Evolutionary conservation across 1,140 invertebrate genomes (phyloP), one percentile per base, ranked within the genome.

Genomic region (Ptiloglossa arizonensis): DNA sequence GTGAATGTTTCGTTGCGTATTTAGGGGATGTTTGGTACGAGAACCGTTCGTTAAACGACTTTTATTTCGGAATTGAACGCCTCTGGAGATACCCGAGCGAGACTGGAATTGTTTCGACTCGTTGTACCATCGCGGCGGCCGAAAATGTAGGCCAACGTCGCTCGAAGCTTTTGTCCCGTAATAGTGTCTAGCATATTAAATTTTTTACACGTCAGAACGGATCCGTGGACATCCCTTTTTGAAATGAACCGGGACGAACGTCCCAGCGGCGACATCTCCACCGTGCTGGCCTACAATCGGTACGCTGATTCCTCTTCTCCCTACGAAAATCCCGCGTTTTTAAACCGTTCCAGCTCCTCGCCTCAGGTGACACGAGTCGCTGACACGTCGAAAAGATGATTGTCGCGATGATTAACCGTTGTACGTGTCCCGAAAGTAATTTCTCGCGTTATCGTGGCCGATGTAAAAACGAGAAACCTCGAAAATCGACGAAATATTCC

Each of bases 171-270:
- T 57, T 68, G 54, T 81, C 29, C 62, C 29, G 44, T 70, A 82
- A 82, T 56, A 48, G 54, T 46, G 60, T 69, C 82, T 38, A 74
- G 67, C 67, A 52, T 72, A 84, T 86, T 85, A 75, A 67, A 81
- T 85, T 82, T 75, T 82, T 79, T 79, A 46, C 62, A 54, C 52
- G 66, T 83, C 74, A 52, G 46, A 54, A 35, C 71, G 38, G 68
- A 82, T 81, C 74, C 46, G 22, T 24, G 44, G 13, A 17, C 27
- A 54, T 54, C 27, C 35, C 60, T 50, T 67, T 29, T 60, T 22
- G 17, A 2, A 35, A 32, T 3, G 41, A 19, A 38, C 0, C 22
- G 24, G n/a, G 29, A 24, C n/a, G 38, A 44, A 19, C 29, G 48
- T 41, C 59, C 64, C 68, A 52, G 13, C 15, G 70, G 50, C 32